These are phyloP conservation scores for Ptilorrhoa leucosticta DNA, from an alignment of 2,113 vertebrate genomes.

Conservation along the genomic window DNA sequence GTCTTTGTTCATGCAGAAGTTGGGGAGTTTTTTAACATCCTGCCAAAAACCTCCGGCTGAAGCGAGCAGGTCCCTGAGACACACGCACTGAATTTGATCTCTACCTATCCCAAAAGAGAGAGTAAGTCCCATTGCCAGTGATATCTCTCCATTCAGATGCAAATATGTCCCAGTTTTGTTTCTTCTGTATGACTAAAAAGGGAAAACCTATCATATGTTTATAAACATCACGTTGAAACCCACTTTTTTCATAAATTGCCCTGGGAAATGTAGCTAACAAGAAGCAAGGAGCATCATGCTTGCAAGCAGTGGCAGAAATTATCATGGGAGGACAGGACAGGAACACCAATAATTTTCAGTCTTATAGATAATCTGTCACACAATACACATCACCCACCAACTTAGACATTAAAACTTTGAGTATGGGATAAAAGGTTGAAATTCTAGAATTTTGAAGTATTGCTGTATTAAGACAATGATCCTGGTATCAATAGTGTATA, in stretches of 20 bases:
- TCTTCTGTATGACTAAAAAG: background rate
- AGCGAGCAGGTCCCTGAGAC: rapidly evolving
- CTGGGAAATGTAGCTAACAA: background rate
- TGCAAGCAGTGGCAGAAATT: background rate
- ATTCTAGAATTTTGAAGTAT: background rate
- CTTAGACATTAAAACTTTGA: background rate
- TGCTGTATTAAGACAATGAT: background rate
- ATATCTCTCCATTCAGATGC: background rate
- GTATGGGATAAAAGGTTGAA: background rate
- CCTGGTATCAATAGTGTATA: background rate
- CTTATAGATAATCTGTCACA: background rate
- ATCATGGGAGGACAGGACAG: background rate
- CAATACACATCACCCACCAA: background rate
- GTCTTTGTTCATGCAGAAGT: background rate
- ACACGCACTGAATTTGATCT: background rate
- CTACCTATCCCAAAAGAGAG: background rate
- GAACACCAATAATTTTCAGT: background rate
- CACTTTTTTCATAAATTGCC: background rate
- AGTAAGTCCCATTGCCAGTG: background rate
- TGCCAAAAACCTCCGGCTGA: background rate
- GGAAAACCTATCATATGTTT: background rate
- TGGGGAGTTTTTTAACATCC: background rate
- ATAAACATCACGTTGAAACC: background rate
- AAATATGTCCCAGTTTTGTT: background rate
- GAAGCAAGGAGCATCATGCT: background rate